phyloP scores from a whole-genome alignment of 2,797 vertebrate genomes.

The Mormyrops attenuatus region DNA sequence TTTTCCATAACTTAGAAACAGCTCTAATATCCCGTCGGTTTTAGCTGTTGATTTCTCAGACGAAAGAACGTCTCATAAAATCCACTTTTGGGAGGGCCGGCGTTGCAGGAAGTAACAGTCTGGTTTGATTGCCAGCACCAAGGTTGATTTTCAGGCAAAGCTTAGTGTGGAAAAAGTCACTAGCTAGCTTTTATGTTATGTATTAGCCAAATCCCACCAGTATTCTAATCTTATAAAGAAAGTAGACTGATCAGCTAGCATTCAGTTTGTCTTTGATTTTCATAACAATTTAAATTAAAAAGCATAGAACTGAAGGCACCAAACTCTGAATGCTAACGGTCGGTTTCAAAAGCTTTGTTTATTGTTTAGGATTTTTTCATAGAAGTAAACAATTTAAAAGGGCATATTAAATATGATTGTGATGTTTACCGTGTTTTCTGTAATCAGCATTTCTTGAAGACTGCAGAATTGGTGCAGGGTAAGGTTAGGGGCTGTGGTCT shows the following conservation, averaged over 20 bases:
- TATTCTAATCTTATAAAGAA: background rate
- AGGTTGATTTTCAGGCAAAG: background rate
- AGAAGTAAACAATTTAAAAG: background rate
- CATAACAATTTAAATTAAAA: background rate
- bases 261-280: background rate
- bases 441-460: slow-evolving; percentile 6
- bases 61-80: slow-evolving; percentile 29
- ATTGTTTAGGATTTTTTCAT: background rate
- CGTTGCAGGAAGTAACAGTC: slow-evolving; percentile 21
- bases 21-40: background rate
- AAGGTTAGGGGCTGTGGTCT: background rate
- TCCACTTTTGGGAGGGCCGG: slow-evolving; percentile 32
- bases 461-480: background rate
- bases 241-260: background rate
- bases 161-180: background rate
- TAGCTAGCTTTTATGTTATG: background rate
- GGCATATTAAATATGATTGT: background rate
- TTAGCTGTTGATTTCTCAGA: slow-evolving; percentile 19
- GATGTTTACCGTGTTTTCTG: background rate
- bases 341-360: background rate
- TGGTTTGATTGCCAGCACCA: slow-evolving; percentile 22
- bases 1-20: background rate
- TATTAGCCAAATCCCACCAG: background rate
- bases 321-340: background rate
- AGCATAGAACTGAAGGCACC: background rate